Evolutionary conservation across 1,140 invertebrate genomes (phyloP).

Genomic region (Gryon sp.): DNA sequence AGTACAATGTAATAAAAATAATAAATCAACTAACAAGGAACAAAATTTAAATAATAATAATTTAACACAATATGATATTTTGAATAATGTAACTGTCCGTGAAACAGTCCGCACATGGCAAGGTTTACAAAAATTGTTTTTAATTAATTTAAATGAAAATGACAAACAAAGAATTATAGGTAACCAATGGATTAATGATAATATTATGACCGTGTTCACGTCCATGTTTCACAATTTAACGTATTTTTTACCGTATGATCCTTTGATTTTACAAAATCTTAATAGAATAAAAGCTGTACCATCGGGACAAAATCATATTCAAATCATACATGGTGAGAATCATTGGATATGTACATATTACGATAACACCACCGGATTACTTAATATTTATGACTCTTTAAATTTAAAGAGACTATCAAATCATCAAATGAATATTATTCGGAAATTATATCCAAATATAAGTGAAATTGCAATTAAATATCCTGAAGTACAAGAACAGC

Average conservation of each 20-base stretch:
- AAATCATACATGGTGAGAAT: not conserved
- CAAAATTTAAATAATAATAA: too few relatives aligned
- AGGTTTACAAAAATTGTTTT: not conserved
- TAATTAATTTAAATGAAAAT: not conserved
- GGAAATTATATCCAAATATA: not conserved
- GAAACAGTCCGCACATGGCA: too few relatives aligned
- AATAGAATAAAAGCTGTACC: constrained; percentile 2
- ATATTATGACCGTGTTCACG: not conserved
- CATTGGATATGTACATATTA: constrained; percentile 11
- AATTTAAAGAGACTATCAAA: too few relatives aligned
- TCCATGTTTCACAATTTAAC: constrained; percentile 7
- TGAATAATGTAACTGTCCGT: too few relatives aligned
- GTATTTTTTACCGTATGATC: constrained; percentile 2
- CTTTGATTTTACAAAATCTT: not conserved
- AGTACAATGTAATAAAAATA: too few relatives aligned
- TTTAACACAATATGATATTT: too few relatives aligned
- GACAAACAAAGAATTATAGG: not conserved
- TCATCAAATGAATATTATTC: too few relatives aligned
- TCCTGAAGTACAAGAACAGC: too few relatives aligned
- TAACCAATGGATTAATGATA: not conserved
- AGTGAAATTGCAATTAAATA: too few relatives aligned
- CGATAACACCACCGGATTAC: not conserved
- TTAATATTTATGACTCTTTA: constrained; percentile 5
- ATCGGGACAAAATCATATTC: not conserved
- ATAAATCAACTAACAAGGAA: too few relatives aligned